Evolutionary conservation across 2,113 vertebrate species (phyloP).

Genomic region (Ahaetulla prasina): DNA sequence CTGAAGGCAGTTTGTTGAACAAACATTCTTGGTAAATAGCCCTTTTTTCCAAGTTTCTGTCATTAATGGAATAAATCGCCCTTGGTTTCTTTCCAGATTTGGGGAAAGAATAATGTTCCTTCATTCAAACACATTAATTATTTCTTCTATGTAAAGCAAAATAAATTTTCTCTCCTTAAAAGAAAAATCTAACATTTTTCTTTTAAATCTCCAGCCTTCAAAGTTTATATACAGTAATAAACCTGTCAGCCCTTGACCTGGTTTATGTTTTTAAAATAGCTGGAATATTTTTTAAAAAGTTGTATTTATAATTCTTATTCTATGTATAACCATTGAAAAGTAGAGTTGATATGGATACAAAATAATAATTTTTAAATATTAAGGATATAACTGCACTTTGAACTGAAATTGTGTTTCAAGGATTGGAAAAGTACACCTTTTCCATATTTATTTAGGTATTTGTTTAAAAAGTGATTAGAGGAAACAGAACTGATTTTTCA

Average conservation of each 20-base stretch:
- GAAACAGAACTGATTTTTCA: neutral
- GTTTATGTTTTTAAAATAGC: neutral
- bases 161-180: neutral
- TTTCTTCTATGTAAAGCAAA: neutral
- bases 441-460: neutral
- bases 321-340: neutral
- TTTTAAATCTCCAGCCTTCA: neutral
- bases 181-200: neutral
- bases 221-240: neutral
- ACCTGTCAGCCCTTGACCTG: neutral
- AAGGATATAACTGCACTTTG: neutral
- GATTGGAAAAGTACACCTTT: neutral
- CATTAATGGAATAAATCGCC: neutral
- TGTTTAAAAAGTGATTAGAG: neutral
- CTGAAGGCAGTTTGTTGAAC: slow-evolving; percentile 2
- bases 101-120: neutral
- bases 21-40: slow-evolving; percentile 20
- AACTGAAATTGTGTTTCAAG: neutral
- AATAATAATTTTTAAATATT: neutral
- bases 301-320: neutral
- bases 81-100: neutral
- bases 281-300: neutral
- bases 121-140: neutral
- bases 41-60: neutral
- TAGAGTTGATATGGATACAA: neutral